Evolutionary conservation across 2,797 vertebrate genomes (phyloP), one percentile per base, ranked within the genome.

Genomic region (Alosa sapidissima): DNA sequence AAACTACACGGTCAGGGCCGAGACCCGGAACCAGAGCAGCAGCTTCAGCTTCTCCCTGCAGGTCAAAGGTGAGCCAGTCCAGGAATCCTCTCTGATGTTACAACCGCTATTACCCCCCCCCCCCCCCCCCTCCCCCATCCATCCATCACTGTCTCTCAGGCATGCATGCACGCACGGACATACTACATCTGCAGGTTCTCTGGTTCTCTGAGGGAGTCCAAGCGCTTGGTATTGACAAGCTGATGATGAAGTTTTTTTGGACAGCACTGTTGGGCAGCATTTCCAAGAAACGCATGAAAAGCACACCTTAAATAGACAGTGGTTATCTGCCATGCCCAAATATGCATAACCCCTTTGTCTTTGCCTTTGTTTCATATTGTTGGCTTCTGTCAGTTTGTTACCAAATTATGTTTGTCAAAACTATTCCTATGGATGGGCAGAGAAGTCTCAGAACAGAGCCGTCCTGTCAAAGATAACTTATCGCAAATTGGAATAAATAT

Each of bases 1-100:
- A 95, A 95, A 97, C 89, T 99, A 99, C 47, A 99, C 97, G n/a
- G 92, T 99, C 49, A 90, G 94, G 52, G 97, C 96, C 84, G 93
- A 97, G 89, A 98, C 97, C 28, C 96, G 96, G 84, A 96, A 97
- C 24, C 95, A 96, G 49, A 91, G 89, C 58, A 93, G 92, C 85
- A 96, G 92, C 52, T 94, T 95, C 48, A 96, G 95, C 49, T 97
- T 99, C 89, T 94, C 93, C 51, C 92, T 99, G 78, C 94, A 97
- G 78, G 97, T 99, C 89, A 97, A 98, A 97, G 98, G 98, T 99
- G 91, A 92, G 92, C 51, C 2, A 6, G 24, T 13, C 72, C n/a
- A 90, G 65, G 60, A 90, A 87, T 19, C 16, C 16, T 78, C 41
- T 78, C 36, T 78, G 72, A 78, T 47, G 36, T 78, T 45, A 21